phyloP scores from a whole-genome alignment of 2,113 vertebrate species.

The Pluvialis apricaria region DNA sequence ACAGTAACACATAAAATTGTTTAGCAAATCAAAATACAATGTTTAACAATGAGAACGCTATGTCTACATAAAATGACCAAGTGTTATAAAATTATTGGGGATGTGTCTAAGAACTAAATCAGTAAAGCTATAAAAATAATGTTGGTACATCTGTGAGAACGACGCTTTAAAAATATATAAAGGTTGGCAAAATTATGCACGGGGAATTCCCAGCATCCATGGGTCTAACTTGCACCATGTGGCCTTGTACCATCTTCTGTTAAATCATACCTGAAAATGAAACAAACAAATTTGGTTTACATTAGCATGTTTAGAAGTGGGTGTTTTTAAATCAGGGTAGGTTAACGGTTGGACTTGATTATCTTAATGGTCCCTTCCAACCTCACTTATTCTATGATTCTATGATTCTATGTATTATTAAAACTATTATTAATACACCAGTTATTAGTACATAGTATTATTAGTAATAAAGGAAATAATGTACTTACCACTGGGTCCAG shows the following conservation, averaged over 20 bases:
- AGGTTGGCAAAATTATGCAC: neutral
- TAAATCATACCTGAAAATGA: conserved; percentile 86
- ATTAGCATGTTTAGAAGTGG: too few relatives aligned
- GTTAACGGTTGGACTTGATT: too few relatives aligned
- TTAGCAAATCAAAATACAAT: conserved; percentile 64
- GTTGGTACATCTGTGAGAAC: conserved; percentile 61
- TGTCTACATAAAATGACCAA: conserved; percentile 56
- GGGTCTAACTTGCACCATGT: conserved; percentile 69
- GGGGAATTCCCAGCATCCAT: neutral
- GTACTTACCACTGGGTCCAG: conserved; percentile 89
- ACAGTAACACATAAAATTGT: conserved; percentile 58
- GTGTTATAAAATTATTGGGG: conserved; percentile 62
- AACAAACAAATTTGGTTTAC: neutral
- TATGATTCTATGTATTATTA: too few relatives aligned
- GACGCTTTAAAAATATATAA: conserved; percentile 39
- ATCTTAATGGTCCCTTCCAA: too few relatives aligned
- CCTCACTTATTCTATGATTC: too few relatives aligned
- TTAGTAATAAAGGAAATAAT: neutral
- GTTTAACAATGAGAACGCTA: conserved; percentile 60
- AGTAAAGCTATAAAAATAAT: conserved; percentile 76
- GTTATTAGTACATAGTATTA: neutral
- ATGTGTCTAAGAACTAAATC: conserved; percentile 64
- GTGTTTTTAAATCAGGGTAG: too few relatives aligned
- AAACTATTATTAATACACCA: neutral
- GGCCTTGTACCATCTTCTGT: conserved; percentile 83